Conservation (phyloP, 1,140 invertebrate species). For the Vollenhovia emeryi region DNA sequence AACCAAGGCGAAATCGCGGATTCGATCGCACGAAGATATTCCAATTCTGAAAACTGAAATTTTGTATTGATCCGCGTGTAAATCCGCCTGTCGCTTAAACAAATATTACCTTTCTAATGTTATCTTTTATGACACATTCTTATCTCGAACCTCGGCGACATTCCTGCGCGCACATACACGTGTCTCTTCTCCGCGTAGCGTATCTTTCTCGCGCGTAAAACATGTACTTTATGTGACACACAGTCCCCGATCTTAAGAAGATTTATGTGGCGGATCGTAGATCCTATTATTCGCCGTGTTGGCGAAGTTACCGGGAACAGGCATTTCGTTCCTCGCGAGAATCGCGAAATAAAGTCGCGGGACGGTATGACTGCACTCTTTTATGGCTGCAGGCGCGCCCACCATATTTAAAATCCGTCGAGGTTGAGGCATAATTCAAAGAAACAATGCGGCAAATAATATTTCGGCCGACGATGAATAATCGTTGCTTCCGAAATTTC, state of each 20-base stretch:
- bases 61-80: neutral
- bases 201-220: conserved; percentile 50
- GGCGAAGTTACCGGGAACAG: conserved; percentile 53
- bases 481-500: conserved; percentile 9
- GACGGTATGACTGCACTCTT: conserved; percentile 42
- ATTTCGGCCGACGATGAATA: conserved; percentile 7
- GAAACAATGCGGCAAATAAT: conserved; percentile 41
- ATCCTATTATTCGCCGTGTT: conserved; percentile 58
- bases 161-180: conserved; percentile 8
- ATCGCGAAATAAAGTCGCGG: conserved; percentile 59
- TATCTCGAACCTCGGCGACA: conserved; percentile 27
- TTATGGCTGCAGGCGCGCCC: conserved; percentile 40
- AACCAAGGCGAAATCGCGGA: neutral
- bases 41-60: neutral
- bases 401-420: conserved; percentile 53
- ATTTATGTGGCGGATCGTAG: conserved; percentile 58
- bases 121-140: conserved; percentile 40
- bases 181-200: neutral
- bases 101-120: conserved; percentile 28
- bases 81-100: neutral
- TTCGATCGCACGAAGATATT: neutral
- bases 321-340: conserved; percentile 53
- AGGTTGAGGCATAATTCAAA: conserved; percentile 35
- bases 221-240: conserved; percentile 58
- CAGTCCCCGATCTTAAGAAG: conserved; percentile 58